phyloP scores from a whole-genome alignment of 2,113 vertebrate genomes.

The Aspiorhynchus laticeps region DNA sequence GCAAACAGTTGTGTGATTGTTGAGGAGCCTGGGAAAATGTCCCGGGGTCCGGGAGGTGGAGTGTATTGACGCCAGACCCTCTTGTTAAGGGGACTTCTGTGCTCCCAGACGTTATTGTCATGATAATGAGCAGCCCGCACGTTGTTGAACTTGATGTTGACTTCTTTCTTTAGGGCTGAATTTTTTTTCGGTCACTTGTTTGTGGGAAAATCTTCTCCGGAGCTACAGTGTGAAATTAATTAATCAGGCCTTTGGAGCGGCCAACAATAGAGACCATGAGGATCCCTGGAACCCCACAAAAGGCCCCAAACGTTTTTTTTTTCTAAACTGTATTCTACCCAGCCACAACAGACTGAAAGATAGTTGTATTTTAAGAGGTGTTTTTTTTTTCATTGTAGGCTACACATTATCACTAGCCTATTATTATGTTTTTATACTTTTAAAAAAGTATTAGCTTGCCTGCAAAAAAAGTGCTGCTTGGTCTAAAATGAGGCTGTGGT shows the following conservation, averaged over 20 bases:
- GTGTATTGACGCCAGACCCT: slow-evolving; percentile 81
- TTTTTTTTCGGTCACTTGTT: slow-evolving; percentile 74
- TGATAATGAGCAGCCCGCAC: slow-evolving; percentile 83
- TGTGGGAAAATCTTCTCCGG: slow-evolving; percentile 79
- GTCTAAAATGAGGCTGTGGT: background rate
- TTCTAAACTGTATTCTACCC: slow-evolving; percentile 49
- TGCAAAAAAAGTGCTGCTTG: background rate
- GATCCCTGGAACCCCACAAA: slow-evolving; percentile 52
- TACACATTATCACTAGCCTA: background rate
- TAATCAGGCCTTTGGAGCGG: slow-evolving; percentile 68
- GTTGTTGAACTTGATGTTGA: slow-evolving; percentile 95
- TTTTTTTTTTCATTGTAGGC: background rate
- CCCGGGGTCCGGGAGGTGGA: slow-evolving; percentile 76
- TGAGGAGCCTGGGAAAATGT: slow-evolving; percentile 86
- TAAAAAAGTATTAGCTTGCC: background rate
- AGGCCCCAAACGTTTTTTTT: slow-evolving; percentile 34
- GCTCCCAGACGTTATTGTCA: slow-evolving; percentile 87
- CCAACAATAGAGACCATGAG: slow-evolving; percentile 65
- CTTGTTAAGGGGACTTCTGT: slow-evolving; percentile 80
- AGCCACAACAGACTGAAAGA: slow-evolving; percentile 24
- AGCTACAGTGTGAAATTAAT: slow-evolving; percentile 83
- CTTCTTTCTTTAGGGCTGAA: slow-evolving; percentile 77
- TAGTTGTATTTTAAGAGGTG: slow-evolving; percentile 21
- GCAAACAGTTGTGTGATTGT: slow-evolving; percentile 89
- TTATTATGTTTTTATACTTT: background rate